Evolutionary conservation across 1,140 invertebrate genomes (phyloP).

Genomic region (Eupristina koningsbergeri): DNA sequence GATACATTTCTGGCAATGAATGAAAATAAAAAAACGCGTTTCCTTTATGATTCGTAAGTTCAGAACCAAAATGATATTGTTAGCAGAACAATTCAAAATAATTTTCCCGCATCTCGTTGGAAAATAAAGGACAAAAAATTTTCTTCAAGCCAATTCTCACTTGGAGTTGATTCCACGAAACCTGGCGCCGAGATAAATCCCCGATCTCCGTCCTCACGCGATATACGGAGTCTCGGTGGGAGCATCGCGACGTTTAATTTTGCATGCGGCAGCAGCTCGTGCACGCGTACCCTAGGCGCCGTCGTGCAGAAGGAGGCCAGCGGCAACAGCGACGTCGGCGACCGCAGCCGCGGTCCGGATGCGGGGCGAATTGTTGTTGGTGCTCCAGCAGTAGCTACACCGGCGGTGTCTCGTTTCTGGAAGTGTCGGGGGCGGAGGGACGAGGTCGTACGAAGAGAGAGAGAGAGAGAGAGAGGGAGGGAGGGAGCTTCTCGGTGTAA

Average conservation of each 20-base stretch:
- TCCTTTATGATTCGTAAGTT: not conserved
- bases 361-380: conserved; percentile 12
- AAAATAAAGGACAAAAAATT: not conserved
- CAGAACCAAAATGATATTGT: not conserved
- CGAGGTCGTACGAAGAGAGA: conserved; percentile 24
- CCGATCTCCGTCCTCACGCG: not conserved
- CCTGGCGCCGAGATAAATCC: not conserved
- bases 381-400: not conserved
- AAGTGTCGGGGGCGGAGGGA: not conserved
- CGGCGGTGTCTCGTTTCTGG: conserved; percentile 10
- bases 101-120: not conserved
- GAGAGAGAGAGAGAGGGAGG: not conserved
- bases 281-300: not conserved
- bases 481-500: conserved; percentile 55
- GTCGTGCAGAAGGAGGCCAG: conserved; percentile 38
- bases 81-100: not conserved
- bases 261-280: conserved; percentile 48
- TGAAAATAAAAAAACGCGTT: not conserved
- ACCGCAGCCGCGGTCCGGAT: conserved; percentile 61
- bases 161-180: no score
- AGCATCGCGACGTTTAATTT: conserved; percentile 56
- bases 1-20: not conserved
- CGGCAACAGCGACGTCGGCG: conserved; percentile 53
- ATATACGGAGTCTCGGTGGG: not conserved
- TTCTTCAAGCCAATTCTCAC: no score